Conservation (phyloP, 1,140 invertebrate species). For the Solen grandis region DNA sequence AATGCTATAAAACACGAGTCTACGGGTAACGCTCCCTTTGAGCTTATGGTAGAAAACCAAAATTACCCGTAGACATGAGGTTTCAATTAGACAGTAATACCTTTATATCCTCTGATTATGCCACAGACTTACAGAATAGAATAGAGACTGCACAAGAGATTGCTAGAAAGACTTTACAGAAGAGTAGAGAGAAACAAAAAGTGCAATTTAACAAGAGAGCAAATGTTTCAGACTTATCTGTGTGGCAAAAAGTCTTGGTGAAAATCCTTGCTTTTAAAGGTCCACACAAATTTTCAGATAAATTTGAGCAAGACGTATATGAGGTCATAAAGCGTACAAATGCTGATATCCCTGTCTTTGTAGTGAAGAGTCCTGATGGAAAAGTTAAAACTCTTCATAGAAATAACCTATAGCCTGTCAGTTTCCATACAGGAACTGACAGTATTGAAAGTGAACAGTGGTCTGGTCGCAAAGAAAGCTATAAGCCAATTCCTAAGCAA, state of each 20-base stretch:
- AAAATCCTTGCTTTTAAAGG: constrained; percentile 10
- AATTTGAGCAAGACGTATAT: not conserved
- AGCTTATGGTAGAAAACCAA: constrained; percentile 9
- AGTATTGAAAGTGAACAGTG: too few species aligned
- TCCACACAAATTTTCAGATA: constrained; percentile 4
- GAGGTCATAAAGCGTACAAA: not conserved
- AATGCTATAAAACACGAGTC: constrained; percentile 6
- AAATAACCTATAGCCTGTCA: not conserved
- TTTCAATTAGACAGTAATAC: not conserved
- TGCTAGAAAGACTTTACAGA: not conserved
- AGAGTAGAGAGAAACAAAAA: not conserved
- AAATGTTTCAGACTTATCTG: not conserved
- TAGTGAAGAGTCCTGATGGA: not conserved
- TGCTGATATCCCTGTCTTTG: not conserved
- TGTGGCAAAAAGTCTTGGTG: constrained; percentile 5
- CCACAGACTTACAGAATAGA: not conserved
- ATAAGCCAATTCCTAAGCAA: too few species aligned
- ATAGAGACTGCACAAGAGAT: not conserved
- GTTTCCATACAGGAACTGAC: too few species aligned
- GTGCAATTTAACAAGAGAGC: not conserved
- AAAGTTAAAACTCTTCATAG: not conserved
- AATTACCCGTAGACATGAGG: not conserved
- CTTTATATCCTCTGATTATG: constrained; percentile 1
- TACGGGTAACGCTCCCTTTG: constrained; percentile 9
- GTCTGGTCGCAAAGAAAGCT: too few species aligned